These are phyloP conservation scores for Fundulus diaphanus DNA, from an alignment of 2,797 vertebrate genomes.

Conservation along the genomic window DNA sequence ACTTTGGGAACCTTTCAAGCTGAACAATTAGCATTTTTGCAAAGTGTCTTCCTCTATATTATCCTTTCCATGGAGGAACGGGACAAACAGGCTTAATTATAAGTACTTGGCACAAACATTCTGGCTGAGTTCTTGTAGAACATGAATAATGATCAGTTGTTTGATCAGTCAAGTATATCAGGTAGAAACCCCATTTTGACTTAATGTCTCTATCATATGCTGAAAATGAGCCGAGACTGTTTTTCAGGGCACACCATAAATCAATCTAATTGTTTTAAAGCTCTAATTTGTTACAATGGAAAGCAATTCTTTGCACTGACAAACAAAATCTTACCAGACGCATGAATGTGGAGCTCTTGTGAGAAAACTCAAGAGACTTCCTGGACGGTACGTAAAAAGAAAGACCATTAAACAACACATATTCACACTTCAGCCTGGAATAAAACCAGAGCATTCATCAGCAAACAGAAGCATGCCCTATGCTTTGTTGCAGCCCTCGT, in stretches of 20 bases:
- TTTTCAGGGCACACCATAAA: conserved; percentile 41
- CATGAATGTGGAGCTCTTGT: conserved; percentile 28
- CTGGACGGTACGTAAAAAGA: conserved; percentile 49
- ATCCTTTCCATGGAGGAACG: conserved; percentile 53
- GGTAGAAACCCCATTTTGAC: conserved; percentile 28
- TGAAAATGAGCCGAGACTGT: conserved; percentile 8
- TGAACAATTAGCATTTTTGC: conserved; percentile 74
- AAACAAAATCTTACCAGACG: conserved; percentile 25
- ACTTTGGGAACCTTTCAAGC: conserved; percentile 76
- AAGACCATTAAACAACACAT: conserved; percentile 51
- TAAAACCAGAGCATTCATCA: conserved; percentile 61
- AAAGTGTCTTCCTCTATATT: conserved; percentile 63
- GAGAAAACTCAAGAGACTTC: conserved; percentile 27
- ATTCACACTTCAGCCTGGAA: conserved; percentile 42
- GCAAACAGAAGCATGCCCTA: conserved; percentile 57
- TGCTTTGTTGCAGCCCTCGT: conserved; percentile 61
- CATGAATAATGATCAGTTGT: conserved; percentile 73
- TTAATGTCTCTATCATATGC: conserved; percentile 1
- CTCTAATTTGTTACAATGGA: conserved; percentile 10
- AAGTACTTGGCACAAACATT: conserved; percentile 58
- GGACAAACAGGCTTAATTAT: conserved; percentile 55
- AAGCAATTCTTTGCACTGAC: conserved; percentile 4
- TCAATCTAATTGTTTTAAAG: conserved; percentile 60
- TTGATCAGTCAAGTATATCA: conserved; percentile 66
- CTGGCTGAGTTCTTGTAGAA: conserved; percentile 71